Percentiles rank a stretch among this genome's conserved stretches.
phyloP scores from a whole-genome alignment of 2,888 invertebrate species.

The Mesorhabditis sp. region DNA sequence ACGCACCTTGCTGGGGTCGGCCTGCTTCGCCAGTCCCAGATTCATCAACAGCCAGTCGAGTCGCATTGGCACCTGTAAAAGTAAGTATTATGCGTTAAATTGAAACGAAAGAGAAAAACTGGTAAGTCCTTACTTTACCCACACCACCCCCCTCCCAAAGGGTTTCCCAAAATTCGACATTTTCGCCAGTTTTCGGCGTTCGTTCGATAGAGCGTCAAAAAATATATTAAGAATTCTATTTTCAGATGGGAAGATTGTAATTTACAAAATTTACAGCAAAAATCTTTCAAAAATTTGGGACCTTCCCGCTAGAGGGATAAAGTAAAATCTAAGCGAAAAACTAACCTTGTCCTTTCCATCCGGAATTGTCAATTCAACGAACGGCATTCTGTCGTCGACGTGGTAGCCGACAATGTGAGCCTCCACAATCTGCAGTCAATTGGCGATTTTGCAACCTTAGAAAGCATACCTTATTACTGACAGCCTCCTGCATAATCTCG shows the following conservation, averaged over 20 bases:
- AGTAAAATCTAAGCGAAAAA: background rate
- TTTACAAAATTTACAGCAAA: background rate
- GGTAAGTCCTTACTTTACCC: no score
- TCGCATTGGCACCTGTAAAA: constrained; percentile 38
- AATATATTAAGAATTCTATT: no score
- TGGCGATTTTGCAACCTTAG: no score
- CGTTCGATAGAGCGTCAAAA: no score
- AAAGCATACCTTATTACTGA: no score
- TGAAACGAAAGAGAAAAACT: no score
- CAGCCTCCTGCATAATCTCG: constrained; percentile 14
- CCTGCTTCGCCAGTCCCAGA: constrained; percentile 47
- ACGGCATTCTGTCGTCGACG: constrained; percentile 46
- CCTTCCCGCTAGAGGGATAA: background rate
- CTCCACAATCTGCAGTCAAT: constrained; percentile 9
- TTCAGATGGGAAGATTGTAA: no score
- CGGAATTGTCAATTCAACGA: constrained; percentile 45
- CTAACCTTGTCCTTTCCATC: constrained; percentile 17
- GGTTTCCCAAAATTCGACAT: no score
- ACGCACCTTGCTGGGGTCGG: constrained; percentile 50
- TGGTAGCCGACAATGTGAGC: constrained; percentile 48
- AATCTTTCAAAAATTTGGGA: background rate
- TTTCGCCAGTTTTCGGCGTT: no score
- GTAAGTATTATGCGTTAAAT: background rate
- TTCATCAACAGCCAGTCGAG: constrained; percentile 47
- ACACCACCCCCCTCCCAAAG: no score